Conservation (phyloP, 2,113 vertebrate species). For the Anhinga anhinga region DNA sequence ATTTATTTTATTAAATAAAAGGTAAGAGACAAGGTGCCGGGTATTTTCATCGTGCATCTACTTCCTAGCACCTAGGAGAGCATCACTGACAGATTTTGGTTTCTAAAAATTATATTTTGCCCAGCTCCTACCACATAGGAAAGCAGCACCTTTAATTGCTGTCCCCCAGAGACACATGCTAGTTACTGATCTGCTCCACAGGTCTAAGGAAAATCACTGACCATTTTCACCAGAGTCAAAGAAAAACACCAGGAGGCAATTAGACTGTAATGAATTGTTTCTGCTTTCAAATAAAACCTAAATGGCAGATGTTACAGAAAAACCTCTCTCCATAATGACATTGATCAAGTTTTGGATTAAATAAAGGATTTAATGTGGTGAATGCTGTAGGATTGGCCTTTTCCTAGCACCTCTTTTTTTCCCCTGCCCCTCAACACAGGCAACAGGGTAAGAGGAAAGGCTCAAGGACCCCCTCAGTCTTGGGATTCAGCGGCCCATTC, state of each 20-base stretch:
- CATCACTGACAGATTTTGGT: not conserved
- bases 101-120: not conserved
- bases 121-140: not conserved
- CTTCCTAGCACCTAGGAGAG: not conserved
- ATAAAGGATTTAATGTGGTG: not conserved
- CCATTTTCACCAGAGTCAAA: not conserved
- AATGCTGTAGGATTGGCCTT: not conserved
- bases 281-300: not conserved
- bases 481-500: too few species aligned
- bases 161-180: not conserved
- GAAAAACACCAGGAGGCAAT: not conserved
- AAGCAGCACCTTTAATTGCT: not conserved
- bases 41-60: not conserved
- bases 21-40: rapidly evolving
- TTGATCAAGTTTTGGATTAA: not conserved
- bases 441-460: not conserved
- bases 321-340: not conserved
- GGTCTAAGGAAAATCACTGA: not conserved
- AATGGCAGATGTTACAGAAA: not conserved
- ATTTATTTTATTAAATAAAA: not conserved
- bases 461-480: not conserved
- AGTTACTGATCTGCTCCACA: not conserved
- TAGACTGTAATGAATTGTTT: not conserved
- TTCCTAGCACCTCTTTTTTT: not conserved
- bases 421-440: not conserved